phyloP scores from a whole-genome alignment of 2,888 invertebrate genomes.

The Bombylius major region DNA sequence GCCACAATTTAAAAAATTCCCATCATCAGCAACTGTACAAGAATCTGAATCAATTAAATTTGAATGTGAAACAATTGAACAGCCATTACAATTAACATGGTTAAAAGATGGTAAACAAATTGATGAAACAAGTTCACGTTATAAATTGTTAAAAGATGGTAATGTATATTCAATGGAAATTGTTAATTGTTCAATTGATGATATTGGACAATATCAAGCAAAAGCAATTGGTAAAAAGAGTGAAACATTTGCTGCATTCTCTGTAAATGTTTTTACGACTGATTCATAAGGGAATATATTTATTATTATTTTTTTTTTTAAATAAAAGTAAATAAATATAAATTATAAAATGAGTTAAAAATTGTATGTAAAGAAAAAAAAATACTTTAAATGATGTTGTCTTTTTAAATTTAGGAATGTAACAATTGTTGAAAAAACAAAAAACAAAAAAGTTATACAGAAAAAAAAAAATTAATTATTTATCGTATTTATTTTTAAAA shows the following conservation, averaged over 20 bases:
- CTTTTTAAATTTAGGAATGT: background rate
- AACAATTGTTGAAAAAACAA: background rate
- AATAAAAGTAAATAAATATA: background rate
- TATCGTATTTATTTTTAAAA: background rate
- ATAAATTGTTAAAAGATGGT: conserved; percentile 71
- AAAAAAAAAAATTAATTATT: background rate
- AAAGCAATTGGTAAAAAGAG: conserved; percentile 77
- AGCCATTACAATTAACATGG: conserved; percentile 64
- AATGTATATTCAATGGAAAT: conserved; percentile 69
- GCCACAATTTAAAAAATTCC: conserved; percentile 81
- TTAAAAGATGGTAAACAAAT: conserved; percentile 84
- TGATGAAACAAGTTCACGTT: conserved; percentile 64
- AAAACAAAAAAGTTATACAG: background rate
- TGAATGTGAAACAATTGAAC: conserved; percentile 63
- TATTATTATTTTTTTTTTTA: too few species aligned
- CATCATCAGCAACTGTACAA: conserved; percentile 70
- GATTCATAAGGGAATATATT: conserved; percentile 17
- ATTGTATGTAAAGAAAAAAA: too few species aligned
- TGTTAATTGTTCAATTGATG: conserved; percentile 54
- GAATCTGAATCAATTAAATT: conserved; percentile 70
- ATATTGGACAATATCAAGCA: conserved; percentile 80
- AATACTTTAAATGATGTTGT: background rate
- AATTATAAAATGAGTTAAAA: background rate
- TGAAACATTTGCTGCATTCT: conserved; percentile 73
- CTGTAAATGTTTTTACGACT: conserved; percentile 55